Percentiles rank a stretch among this genome's conserved stretches.
Evolutionary conservation across 2,113 vertebrate genomes (phyloP).

Genomic region (Eulacestoma nigropectus): DNA sequence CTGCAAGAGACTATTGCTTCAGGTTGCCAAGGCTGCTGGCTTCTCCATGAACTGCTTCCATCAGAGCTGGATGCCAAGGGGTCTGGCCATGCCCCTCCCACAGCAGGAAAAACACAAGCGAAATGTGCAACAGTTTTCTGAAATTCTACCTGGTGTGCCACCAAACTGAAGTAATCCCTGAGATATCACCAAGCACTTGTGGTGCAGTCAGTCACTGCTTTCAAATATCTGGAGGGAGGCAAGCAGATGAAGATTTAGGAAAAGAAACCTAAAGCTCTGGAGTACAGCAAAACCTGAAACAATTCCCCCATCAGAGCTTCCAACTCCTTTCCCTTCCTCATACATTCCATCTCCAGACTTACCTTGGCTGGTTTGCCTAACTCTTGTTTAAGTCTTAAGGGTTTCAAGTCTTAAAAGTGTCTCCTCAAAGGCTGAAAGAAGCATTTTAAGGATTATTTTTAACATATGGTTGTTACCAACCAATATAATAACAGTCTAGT

Average conservation of each 20-base stretch:
- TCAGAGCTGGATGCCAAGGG: not conserved
- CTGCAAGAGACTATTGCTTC: not conserved
- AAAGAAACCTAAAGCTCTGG: not conserved
- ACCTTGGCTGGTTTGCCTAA: not conserved
- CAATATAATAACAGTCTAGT: not conserved
- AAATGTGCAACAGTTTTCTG: not conserved
- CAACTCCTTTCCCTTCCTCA: not conserved
- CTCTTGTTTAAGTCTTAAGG: not conserved
- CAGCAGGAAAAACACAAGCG: not conserved
- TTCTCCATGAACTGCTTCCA: not conserved
- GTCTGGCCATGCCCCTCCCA: not conserved
- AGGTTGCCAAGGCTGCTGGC: not conserved
- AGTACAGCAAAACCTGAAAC: not conserved
- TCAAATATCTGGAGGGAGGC: not conserved
- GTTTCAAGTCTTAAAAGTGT: not conserved
- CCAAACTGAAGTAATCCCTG: not conserved
- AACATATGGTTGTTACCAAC: not conserved
- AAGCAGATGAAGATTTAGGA: not conserved
- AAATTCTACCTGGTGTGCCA: not conserved
- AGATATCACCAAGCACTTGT: not conserved
- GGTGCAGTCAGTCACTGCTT: not conserved
- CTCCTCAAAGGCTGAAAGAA: not conserved
- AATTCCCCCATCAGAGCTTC: not conserved
- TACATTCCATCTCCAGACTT: not conserved
- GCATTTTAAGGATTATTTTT: not conserved